phyloP scores from a whole-genome alignment of 2,888 invertebrate genomes.

The Luperina testacea region DNA sequence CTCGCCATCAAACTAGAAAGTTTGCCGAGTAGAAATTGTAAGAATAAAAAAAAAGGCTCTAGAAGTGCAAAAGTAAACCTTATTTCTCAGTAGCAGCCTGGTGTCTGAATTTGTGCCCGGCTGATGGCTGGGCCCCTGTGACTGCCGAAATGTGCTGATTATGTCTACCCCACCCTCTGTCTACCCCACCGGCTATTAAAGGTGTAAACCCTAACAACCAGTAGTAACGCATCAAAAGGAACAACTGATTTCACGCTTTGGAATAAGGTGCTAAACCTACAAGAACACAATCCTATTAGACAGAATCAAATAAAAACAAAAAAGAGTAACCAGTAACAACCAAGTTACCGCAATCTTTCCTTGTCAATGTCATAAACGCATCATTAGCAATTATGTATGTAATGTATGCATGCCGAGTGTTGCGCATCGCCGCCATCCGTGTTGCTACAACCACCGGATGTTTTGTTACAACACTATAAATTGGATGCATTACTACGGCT shows the following conservation, averaged over 20 bases:
- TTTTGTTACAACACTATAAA: constrained; percentile 43
- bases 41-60: neutral
- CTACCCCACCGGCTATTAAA: neutral
- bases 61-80: neutral
- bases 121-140: neutral
- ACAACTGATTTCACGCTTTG: neutral
- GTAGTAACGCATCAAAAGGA: neutral
- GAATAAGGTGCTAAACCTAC: neutral
- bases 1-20: neutral
- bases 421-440: constrained; percentile 20
- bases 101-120: neutral
- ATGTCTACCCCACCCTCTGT: neutral
- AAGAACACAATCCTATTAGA: neutral
- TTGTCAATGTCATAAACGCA: neutral
- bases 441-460: constrained; percentile 42
- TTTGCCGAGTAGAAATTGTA: neutral
- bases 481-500: constrained; percentile 16
- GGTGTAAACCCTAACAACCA: neutral
- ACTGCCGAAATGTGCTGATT: neutral
- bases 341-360: neutral
- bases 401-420: neutral
- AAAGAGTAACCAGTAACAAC: neutral
- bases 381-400: neutral
- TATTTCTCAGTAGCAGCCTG: neutral
- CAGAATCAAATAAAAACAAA: neutral